Conservation (phyloP, 30 jellyfish, hydroid and myxozoan species). For the Chrysaora quinquecirrha region DNA sequence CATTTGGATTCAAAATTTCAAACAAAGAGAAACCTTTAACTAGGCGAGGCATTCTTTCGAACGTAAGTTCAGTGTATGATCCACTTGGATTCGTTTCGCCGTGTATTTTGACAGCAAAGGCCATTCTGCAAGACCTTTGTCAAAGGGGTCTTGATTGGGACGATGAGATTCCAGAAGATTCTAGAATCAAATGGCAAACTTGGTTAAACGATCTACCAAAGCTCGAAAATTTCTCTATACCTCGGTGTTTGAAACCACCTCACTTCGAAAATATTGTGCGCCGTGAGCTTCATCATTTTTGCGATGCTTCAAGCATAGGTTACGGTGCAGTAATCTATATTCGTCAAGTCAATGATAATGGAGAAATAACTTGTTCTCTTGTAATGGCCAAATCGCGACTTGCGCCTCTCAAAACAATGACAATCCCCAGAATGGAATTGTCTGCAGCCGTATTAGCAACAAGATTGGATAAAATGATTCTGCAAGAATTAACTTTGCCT, state of each 20-base stretch:
- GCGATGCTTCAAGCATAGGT: conserved; percentile 37
- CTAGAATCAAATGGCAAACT: not conserved
- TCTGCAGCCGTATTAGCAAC: conserved; percentile 37
- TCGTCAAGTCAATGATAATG: not conserved
- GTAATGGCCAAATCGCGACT: conserved; percentile 27
- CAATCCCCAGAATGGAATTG: conserved; percentile 31
- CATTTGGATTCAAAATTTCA: not conserved
- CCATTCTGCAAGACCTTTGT: conserved; percentile 40
- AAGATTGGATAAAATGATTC: conserved; percentile 12
- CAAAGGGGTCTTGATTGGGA: conserved; percentile 23
- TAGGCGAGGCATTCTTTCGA: conserved; percentile 31
- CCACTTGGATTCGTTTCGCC: conserved; percentile 50
- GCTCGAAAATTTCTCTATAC: conserved; percentile 1
- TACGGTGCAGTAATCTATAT: conserved; percentile 30
- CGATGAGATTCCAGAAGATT: conserved; percentile 18
- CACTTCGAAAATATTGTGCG: not conserved
- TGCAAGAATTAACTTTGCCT: not conserved
- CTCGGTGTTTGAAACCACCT: conserved; percentile 24
- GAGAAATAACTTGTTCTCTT: conserved; percentile 3
- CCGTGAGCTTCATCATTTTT: conserved; percentile 14
- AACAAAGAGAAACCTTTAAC: not conserved
- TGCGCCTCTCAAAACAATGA: conserved; percentile 32
- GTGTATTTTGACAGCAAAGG: conserved; percentile 7
- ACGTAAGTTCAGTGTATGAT: conserved; percentile 23
- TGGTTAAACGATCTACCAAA: conserved; percentile 23